A percentile compares a stretch with the other conserved stretches of the same genome.
phyloP scores from a whole-genome alignment of 2,113 vertebrate genomes.

The Mirza zaza region DNA sequence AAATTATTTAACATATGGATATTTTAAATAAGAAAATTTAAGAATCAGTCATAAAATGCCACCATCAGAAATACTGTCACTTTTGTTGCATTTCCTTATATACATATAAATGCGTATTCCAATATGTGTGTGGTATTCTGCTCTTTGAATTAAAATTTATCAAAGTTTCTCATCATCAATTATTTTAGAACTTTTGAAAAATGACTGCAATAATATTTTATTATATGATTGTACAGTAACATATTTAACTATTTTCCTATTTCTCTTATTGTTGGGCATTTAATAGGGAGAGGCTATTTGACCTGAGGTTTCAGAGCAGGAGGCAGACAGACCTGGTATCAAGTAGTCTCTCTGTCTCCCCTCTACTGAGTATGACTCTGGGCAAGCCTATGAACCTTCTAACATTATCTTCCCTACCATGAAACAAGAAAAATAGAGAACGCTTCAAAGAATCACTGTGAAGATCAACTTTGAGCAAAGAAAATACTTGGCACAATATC shows the following conservation, averaged over 20 bases:
- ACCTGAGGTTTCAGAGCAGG: neutral
- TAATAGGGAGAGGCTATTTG: neutral
- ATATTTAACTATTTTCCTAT: neutral
- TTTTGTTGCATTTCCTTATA: neutral
- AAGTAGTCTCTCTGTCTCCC: neutral
- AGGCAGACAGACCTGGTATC: neutral
- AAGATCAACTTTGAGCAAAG: neutral
- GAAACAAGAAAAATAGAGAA: neutral
- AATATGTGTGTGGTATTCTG: neutral
- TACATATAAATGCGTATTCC: neutral
- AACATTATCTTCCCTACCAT: neutral
- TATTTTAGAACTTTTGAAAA: neutral
- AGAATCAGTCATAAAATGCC: neutral
- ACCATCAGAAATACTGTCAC: neutral
- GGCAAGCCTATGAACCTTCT: neutral
- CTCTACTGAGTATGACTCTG: neutral
- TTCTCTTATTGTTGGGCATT: neutral
- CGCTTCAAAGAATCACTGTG: neutral
- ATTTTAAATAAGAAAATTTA: neutral
- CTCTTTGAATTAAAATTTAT: neutral
- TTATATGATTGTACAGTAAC: neutral
- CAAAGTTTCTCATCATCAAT: neutral
- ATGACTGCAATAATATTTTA: neutral
- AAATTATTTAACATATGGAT: constrained; percentile 5
- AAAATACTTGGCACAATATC: neutral